Evolutionary conservation across 2,888 invertebrate species (phyloP).

Genomic region (Tetramorium bicarinatum): DNA sequence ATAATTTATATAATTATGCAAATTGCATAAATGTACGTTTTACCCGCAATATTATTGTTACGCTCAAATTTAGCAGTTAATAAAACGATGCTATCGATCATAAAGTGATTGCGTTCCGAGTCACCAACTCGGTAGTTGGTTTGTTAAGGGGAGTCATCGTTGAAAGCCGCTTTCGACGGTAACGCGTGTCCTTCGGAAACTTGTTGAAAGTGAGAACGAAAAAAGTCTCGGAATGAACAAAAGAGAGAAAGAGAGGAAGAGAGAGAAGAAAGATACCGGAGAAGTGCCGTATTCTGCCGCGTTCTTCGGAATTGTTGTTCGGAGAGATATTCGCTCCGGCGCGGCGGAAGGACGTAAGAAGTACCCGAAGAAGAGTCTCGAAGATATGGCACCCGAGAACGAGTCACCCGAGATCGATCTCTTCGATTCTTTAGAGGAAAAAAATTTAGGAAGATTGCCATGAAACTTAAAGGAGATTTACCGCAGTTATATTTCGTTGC

Average conservation of each 20-base stretch:
- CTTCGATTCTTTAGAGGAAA: slow-evolving; percentile 31
- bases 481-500: not conserved
- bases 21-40: slow-evolving; percentile 12
- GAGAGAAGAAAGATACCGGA: not conserved
- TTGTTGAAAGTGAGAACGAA: slow-evolving; percentile 42
- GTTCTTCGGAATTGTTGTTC: slow-evolving; percentile 51
- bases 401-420: slow-evolving; percentile 41
- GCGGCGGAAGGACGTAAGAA: slow-evolving; percentile 19
- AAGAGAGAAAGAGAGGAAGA: not conserved
- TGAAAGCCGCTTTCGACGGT: slow-evolving; percentile 32
- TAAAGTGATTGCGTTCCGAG: slow-evolving; percentile 3
- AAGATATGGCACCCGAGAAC: slow-evolving; percentile 35
- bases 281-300: slow-evolving; percentile 6
- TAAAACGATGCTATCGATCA: slow-evolving; percentile 3
- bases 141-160: slow-evolving; percentile 15
- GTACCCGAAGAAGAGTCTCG: slow-evolving; percentile 30
- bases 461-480: slow-evolving; percentile 33
- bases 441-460: slow-evolving; percentile 39
- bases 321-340: slow-evolving; percentile 40
- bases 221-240: slow-evolving; percentile 45
- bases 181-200: slow-evolving; percentile 34
- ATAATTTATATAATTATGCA: slow-evolving; percentile 31
- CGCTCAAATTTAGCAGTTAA: slow-evolving; percentile 27
- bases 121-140: slow-evolving; percentile 13
- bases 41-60: not conserved